A percentile compares a stretch with the other conserved stretches of the same genome.
phyloP scores from a whole-genome alignment of 1,140 invertebrate genomes.

The Drosophila subpulchrella region DNA sequence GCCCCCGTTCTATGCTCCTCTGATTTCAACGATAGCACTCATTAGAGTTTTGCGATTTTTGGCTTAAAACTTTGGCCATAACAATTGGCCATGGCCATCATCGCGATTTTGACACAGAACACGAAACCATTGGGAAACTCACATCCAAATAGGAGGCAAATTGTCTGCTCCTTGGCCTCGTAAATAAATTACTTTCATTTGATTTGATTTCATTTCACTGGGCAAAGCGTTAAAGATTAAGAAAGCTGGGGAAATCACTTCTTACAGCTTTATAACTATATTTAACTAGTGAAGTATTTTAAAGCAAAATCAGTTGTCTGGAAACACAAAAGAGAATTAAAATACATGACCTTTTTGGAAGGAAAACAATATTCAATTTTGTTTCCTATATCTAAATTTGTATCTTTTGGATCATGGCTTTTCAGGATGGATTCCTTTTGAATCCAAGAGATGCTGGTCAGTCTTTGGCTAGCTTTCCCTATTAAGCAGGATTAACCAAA shows the following conservation, averaged over 20 bases:
- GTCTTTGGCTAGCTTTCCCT: not conserved
- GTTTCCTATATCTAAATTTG: not conserved
- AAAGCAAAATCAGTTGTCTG: too few relatives aligned
- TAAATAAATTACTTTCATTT: conserved; percentile 33
- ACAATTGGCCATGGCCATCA: conserved; percentile 67
- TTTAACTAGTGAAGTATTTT: too few relatives aligned
- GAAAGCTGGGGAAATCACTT: not conserved
- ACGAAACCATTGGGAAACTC: conserved; percentile 22
- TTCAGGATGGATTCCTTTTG: not conserved
- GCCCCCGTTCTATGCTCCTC: not conserved
- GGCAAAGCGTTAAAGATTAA: not conserved
- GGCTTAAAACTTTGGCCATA: conserved; percentile 65
- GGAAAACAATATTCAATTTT: not conserved
- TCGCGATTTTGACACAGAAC: conserved; percentile 45
- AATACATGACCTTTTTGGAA: too few relatives aligned
- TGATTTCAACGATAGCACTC: conserved; percentile 71
- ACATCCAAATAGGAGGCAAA: conserved; percentile 30
- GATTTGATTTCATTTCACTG: not conserved
- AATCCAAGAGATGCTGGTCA: not conserved
- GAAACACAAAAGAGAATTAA: too few relatives aligned
- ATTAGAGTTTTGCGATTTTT: conserved; percentile 71
- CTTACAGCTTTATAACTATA: not conserved
- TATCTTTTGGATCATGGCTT: conserved; percentile 1
- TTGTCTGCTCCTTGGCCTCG: conserved; percentile 14
- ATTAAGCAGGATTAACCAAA: conserved; percentile 12